Conservation (phyloP, 92 coral and sea anemone genomes). For the Siderastrea radians region DNA sequence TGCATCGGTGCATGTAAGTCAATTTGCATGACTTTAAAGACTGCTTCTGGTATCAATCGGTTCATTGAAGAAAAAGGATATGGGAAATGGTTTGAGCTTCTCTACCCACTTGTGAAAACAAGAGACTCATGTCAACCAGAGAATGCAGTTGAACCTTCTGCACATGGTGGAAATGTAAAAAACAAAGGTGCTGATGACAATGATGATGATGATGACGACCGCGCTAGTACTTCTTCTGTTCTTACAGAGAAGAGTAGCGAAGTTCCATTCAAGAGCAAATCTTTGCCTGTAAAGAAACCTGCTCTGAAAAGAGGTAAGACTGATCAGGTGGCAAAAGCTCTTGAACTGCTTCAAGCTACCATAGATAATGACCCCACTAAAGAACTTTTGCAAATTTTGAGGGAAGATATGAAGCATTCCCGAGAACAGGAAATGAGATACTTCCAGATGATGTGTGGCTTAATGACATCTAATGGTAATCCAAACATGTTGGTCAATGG, state of each 20-base stretch:
- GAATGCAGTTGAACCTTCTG: constrained; percentile 74
- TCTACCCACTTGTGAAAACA: too few relatives aligned
- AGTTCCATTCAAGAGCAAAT: constrained; percentile 42
- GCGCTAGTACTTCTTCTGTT: constrained; percentile 30
- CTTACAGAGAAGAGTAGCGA: constrained; percentile 25
- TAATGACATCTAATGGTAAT: constrained; percentile 24
- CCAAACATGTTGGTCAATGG: constrained; percentile 34
- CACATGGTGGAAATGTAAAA: constrained; percentile 33
- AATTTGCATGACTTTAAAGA: too few relatives aligned
- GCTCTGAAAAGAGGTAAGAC: constrained; percentile 49
- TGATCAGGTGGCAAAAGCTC: constrained; percentile 60
- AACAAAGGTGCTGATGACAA: constrained; percentile 3
- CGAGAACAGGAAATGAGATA: constrained; percentile 65
- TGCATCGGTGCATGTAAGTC: too few relatives aligned
- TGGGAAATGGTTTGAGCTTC: too few relatives aligned
- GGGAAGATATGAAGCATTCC: constrained; percentile 57
- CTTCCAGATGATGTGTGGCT: constrained; percentile 68
- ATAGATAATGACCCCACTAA: constrained; percentile 71
- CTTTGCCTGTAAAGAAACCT: constrained; percentile 60
- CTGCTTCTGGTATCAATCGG: too few relatives aligned
- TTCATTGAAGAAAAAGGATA: too few relatives aligned
- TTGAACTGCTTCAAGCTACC: constrained; percentile 68
- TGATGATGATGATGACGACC: constrained; percentile 41
- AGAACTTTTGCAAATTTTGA: constrained; percentile 62
- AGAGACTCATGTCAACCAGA: too few relatives aligned